Evolutionary conservation across 2,113 vertebrate species (phyloP), one percentile per base, ranked within the genome.

Genomic region (Lepidothrix coronata): DNA sequence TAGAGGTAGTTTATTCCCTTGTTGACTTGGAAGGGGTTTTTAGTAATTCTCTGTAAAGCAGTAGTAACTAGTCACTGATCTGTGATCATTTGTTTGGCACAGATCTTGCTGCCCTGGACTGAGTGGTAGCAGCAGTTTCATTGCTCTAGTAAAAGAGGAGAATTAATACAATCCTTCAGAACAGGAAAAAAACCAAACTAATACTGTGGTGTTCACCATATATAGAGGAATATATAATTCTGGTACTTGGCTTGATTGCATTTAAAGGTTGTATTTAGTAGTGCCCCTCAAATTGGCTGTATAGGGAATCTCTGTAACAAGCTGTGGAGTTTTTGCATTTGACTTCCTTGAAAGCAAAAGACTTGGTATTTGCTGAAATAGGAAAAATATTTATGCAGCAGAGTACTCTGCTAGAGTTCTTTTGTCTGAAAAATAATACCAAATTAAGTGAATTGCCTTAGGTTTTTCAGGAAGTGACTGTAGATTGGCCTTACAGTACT

Each of bases 1-100:
- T 96, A 91, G 79, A 95, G 79, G 86, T 94, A 65, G 88, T 73
- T 93, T 62, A 94, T 93, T 96, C 85, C 41, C 49, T 89, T 94
- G 79, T 82, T 92, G 73, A 81, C 62, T 46, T 90, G 75, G 68
- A 83, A 89, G 31, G 44, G 27, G 21, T 43, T 95, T 94, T 63
- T 35, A 33, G 28, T 77, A 88, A 80, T 90, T 88, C 72, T 71
- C n/a, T 10, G 7, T 80, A 37, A 75, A 79, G 90, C 57, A 62
- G 37, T 30, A 39, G 46, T 84, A 81, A 88, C 92, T 43, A 65
- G 55, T 65, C 22, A 6, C 57, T 89, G 79, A 83, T 92, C 49
- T 85, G 71, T 66, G 66, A 41, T 73, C 5, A 15, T 10, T 76
- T 76, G 8, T 55, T 93, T 63, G n/a, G n/a, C 82, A 61, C 21